A percentile compares a stretch with the other conserved stretches of the same genome.
Evolutionary conservation across 2,888 invertebrate species (phyloP).

Genomic region (Ctena decussata): DNA sequence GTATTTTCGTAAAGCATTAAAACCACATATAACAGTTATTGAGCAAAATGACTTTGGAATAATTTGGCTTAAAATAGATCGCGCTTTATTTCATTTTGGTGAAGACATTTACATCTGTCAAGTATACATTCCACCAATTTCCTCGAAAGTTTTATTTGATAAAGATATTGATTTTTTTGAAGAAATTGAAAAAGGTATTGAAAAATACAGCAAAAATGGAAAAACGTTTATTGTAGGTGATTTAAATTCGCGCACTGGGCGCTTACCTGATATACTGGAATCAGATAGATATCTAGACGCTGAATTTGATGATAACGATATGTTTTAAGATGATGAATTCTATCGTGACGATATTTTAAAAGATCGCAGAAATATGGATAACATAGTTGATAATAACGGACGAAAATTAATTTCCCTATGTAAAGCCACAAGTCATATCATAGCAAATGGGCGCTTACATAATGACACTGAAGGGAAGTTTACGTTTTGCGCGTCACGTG

Average conservation of each 20-base stretch:
- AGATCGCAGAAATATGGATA: neutral
- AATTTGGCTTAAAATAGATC: constrained; percentile 30
- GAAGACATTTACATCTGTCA: constrained; percentile 33
- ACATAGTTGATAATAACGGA: neutral
- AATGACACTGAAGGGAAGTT: neutral
- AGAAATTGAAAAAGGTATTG: constrained; percentile 40
- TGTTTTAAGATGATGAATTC: neutral
- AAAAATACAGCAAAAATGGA: constrained; percentile 31
- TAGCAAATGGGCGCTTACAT: neutral
- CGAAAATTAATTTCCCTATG: neutral
- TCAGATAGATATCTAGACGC: constrained; percentile 19
- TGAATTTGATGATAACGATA: neutral
- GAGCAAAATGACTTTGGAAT: constrained; percentile 21
- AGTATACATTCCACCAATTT: constrained; percentile 22
- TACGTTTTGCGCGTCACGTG: neutral
- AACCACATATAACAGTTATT: constrained; percentile 4
- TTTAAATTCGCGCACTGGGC: too few relatives aligned
- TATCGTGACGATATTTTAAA: neutral
- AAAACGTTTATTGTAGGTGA: constrained; percentile 17
- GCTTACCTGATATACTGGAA: constrained; percentile 6
- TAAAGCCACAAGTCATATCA: neutral
- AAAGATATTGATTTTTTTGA: constrained; percentile 21
- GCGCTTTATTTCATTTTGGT: constrained; percentile 12
- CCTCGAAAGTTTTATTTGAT: constrained; percentile 15
- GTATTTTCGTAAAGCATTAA: constrained; percentile 15